These are phyloP conservation scores for Drosophila fuyamai DNA, from an alignment of 1,140 invertebrate species.

Conservation along the genomic window DNA sequence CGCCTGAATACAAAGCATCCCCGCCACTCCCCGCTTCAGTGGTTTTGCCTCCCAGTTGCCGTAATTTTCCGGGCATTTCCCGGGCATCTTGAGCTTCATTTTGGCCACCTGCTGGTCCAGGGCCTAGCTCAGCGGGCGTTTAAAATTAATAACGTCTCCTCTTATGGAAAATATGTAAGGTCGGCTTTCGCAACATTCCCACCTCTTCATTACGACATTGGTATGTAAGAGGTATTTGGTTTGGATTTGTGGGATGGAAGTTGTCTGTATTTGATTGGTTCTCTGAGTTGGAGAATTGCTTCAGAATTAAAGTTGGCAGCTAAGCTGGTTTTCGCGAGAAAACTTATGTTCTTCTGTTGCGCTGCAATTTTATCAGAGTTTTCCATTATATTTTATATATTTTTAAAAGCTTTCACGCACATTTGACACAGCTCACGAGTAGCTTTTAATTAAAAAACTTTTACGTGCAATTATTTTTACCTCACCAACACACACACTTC, in stretches of 20 bases:
- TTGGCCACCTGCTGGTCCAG: constrained; percentile 66
- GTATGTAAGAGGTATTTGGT: constrained; percentile 2
- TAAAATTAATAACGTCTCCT: constrained; percentile 75
- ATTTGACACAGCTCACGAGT: constrained; percentile 73
- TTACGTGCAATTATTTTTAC: constrained; percentile 73
- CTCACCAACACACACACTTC: constrained; percentile 7
- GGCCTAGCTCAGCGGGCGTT: constrained; percentile 68
- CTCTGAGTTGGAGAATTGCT: neutral
- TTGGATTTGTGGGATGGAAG: constrained; percentile 18
- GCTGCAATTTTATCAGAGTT: constrained; percentile 48
- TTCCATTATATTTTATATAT: constrained; percentile 44
- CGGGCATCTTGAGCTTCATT: constrained; percentile 6
- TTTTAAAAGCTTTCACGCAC: constrained; percentile 58
- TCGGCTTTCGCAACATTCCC: constrained; percentile 17
- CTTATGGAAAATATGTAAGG: constrained; percentile 46
- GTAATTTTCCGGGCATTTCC: constrained; percentile 1
- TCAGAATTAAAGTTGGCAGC: constrained; percentile 14
- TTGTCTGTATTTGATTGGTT: constrained; percentile 34
- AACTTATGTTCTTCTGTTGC: constrained; percentile 16
- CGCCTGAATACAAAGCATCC: constrained; percentile 52
- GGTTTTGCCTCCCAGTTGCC: neutral
- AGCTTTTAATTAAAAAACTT: constrained; percentile 83
- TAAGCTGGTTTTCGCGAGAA: neutral
- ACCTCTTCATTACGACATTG: constrained; percentile 27
- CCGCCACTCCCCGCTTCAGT: neutral